phyloP scores from a whole-genome alignment of 2,888 invertebrate genomes.

The Dimorphilus gyrociliatus region DNA sequence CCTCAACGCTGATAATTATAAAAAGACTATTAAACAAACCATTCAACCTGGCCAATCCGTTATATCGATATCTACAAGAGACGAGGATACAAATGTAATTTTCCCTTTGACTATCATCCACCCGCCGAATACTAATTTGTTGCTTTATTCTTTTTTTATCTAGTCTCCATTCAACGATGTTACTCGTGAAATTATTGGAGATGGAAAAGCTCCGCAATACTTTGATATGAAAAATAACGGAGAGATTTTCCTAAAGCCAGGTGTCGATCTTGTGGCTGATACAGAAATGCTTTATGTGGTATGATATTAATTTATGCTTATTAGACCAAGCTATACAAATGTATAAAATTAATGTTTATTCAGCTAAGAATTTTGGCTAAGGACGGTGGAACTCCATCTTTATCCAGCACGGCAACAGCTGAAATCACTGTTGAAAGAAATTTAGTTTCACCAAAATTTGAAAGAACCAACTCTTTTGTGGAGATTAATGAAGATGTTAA shows the following conservation, averaged over 20 bases:
- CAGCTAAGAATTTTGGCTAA: conserved; percentile 19
- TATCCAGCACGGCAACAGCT: conserved; percentile 13
- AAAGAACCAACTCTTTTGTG: conserved; percentile 3
- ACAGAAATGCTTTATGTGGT: conserved; percentile 9
- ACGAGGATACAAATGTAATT: conserved; percentile 9
- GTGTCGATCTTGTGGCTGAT: conserved; percentile 10
- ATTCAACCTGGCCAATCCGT: conserved; percentile 5
- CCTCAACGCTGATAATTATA: conserved; percentile 7
- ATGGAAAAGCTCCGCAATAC: conserved; percentile 18
- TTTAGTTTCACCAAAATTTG: conserved; percentile 8
- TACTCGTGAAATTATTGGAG: conserved; percentile 18
- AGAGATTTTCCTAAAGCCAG: conserved; percentile 7
- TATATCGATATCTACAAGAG: conserved; percentile 6
- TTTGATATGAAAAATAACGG: conserved; percentile 16
- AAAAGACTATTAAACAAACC: conserved; percentile 7
- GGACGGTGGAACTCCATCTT: conserved; percentile 17
- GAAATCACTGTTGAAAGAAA: conserved; percentile 9
- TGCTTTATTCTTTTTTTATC: conserved; percentile 1
- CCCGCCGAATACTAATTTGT: background rate
- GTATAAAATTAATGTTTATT: conserved; percentile 5
- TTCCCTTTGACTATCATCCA: background rate
- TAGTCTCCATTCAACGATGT: conserved; percentile 21
- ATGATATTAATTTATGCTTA: conserved; percentile 2
- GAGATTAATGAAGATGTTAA: conserved; percentile 17
- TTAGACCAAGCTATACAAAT: background rate